These are phyloP conservation scores for Pteruthius melanotis DNA, from an alignment of 2,113 vertebrate species.

Conservation along the genomic window DNA sequence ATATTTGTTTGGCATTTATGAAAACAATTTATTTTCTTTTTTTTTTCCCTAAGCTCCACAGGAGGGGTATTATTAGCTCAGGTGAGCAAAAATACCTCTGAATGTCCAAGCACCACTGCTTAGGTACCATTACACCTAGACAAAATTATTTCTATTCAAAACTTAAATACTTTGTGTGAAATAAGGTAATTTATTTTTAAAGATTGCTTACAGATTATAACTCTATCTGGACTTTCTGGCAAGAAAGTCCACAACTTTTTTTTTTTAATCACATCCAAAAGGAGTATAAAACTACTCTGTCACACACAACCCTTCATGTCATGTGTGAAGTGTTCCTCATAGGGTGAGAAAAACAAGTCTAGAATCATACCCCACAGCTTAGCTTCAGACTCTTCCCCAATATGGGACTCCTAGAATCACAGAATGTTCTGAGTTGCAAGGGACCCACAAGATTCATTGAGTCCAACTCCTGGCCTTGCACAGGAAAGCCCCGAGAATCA, in stretches of 20 bases:
- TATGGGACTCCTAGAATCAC: not conserved
- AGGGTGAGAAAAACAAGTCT: not conserved
- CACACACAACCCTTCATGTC: not conserved
- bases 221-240: not conserved
- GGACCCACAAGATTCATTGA: not conserved
- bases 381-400: fast-evolving
- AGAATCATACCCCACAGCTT: not conserved
- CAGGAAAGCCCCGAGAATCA: not conserved
- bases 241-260: not conserved
- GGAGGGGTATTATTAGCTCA: not conserved
- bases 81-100: not conserved
- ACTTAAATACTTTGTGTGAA: not conserved
- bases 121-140: not conserved
- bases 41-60: not conserved
- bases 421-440: not conserved
- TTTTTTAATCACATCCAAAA: not conserved
- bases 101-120: not conserved
- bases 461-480: not conserved
- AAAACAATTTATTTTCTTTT: not conserved
- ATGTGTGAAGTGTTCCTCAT: not conserved
- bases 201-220: not conserved
- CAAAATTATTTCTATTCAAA: not conserved
- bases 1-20: not conserved
- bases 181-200: not conserved
- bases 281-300: not conserved